Evolutionary conservation across 2,113 vertebrate genomes (phyloP).

Genomic region (Eolophus roseicapilla): DNA sequence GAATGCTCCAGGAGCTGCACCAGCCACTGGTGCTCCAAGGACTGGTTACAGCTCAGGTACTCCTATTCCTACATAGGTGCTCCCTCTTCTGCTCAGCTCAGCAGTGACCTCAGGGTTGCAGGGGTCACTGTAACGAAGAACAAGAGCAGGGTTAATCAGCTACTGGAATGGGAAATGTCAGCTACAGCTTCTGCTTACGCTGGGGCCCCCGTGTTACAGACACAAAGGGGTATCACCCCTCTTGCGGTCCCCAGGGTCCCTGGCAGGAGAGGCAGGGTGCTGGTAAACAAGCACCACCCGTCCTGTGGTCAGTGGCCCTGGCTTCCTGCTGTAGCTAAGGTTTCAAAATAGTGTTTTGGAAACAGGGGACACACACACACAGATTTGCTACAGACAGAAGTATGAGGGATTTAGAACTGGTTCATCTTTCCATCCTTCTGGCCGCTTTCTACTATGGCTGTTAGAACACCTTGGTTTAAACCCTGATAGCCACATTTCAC

Average conservation of each 20-base stretch:
- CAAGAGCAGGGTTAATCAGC: constrained; percentile 21
- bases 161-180: neutral
- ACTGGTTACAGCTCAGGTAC: neutral
- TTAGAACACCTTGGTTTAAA: neutral
- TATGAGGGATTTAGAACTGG: neutral
- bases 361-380: neutral
- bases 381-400: neutral
- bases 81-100: constrained; percentile 7
- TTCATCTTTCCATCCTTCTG: neutral
- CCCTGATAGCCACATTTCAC: neutral
- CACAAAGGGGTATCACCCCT: neutral
- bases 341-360: neutral
- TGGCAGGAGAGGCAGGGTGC: neutral
- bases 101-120: constrained; percentile 6
- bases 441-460: accelerated
- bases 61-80: neutral
- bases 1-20: neutral
- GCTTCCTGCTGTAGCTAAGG: neutral
- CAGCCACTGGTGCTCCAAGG: neutral
- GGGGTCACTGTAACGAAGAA: neutral
- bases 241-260: neutral
- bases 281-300: neutral
- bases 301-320: neutral
- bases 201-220: neutral
- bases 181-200: neutral